A percentile compares a stretch with the other conserved stretches of the same genome.
Conservation (phyloP, 2,797 vertebrate species). For the Pachyuromys duprasi region DNA sequence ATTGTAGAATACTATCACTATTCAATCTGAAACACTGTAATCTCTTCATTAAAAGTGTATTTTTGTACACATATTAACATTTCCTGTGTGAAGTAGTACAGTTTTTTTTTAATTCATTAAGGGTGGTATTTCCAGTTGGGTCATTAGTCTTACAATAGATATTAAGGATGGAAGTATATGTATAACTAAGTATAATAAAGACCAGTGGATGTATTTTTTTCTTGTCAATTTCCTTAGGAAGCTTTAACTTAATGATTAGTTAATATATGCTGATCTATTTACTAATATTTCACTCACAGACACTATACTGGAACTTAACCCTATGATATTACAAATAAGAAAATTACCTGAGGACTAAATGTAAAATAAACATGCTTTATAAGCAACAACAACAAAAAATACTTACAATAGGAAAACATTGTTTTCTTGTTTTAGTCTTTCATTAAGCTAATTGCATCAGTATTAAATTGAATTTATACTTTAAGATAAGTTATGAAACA, state of each 20-base stretch:
- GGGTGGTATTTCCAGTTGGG: neutral
- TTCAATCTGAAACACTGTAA: neutral
- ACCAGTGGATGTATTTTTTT: neutral
- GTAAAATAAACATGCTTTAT: neutral
- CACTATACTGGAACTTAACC: neutral
- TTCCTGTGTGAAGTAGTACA: neutral
- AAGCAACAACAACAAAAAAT: neutral
- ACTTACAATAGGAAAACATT: neutral
- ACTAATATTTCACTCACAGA: neutral
- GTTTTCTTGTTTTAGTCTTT: neutral
- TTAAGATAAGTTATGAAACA: conserved; percentile 12
- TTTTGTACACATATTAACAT: neutral
- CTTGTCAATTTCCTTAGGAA: neutral
- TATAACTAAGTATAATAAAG: neutral
- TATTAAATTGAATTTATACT: conserved; percentile 14
- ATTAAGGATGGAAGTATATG: too few species aligned
- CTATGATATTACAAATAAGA: neutral
- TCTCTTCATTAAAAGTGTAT: neutral
- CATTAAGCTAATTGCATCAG: neutral
- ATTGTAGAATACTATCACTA: neutral
- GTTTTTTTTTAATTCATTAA: neutral
- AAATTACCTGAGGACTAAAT: neutral
- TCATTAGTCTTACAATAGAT: neutral
- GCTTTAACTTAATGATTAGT: neutral
- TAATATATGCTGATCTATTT: neutral